Evolutionary conservation across 2,888 invertebrate genomes (phyloP), one percentile per base, ranked within the genome.

Genomic region (Cataglyphis livida): DNA sequence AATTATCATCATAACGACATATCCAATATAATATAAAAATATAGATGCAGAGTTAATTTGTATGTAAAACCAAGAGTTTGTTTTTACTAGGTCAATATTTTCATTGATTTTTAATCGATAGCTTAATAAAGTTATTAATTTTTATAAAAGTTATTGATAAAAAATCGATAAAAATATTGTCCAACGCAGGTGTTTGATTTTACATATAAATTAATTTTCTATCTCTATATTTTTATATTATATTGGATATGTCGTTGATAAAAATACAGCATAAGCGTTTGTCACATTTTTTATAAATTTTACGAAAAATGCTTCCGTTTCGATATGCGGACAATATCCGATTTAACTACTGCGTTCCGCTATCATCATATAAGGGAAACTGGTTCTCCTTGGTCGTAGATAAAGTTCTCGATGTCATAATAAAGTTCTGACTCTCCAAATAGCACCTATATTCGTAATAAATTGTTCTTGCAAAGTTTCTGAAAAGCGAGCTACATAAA

Each of bases 391-490:
- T 85, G 87, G 89, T 88, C 87, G 84, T 87, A 84, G 90, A 92
- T 92, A 93, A 92, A 92, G 87, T 93, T 92, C 90, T 89, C 88
- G 87, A 87, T 88, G 91, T 92, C 92, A 91, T 93, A 92, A 92
- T 93, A 93, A 76, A 93, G 92, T 93, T 92, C 82, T 85, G 89
- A 89, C 90, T 90, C 90, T 88, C 90, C 91, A 93, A 92, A 92
- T 91, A 91, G 91, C 90, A 92, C 92, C 91, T 92, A 92, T 92
- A 93, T 92, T 90, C 92, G 91, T 92, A 91, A 93, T 92, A 93
- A 93, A 92, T 93, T 92, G 92, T 93, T 93, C 91, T 92, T 88
- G 89, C 90, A 89, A 92, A 92, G 91, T 93, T 93, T 91, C 91
- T 88, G 66, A 91, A 91, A 92, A 88, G 89, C 89, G 83, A 90